Evolutionary conservation across 2,888 invertebrate species (phyloP), one percentile per base, ranked within the genome.

Genomic region (Cephonodes hylas): DNA sequence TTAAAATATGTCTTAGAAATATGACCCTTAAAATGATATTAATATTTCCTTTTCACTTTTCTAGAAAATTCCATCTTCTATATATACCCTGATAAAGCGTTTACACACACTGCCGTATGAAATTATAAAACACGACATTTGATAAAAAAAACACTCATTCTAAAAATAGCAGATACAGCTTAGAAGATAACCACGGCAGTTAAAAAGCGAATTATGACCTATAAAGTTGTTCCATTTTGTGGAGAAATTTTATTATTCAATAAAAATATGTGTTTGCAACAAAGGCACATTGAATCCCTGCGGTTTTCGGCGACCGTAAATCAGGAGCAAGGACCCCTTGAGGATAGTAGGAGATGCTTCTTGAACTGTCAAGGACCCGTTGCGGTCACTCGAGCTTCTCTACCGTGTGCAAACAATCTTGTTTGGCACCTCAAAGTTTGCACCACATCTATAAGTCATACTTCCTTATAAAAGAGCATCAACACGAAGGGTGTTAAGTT

Each of bases 161-260:
- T 60, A 60, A 53, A 60, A 46, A 60, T 60, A 60, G 48, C 46
- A 48, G 25, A 60, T 38, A 72, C 68, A 66, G 66, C 73, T 74
- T 71, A 67, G 64, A 70, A 65, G 76, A 77, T 82, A 83, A 83
- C 76, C 76, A 75, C 72, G 75, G 76, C 77, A 80, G 78, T 85
- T 85, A 87, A 87, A 80, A 83, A 75, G 73, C 71, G 74, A 88
- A 89, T 91, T 87, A 91, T 86, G 86, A 86, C 84, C 91, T 89
- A 89, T 91, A 91, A 91, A 91, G 80, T 80, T 75, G 77, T 85
- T 85, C 79, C 88, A 89, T 90, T 89, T 89, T 86, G 86, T 80
- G 81, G 80, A 85, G 88, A 87, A 84, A 81, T 89, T 91, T 91
- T 91, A 92, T 91, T 90, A 85, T 91, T 88, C 90, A 91, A 91